Evolutionary conservation across 2,113 vertebrate species (phyloP).

Genomic region (Ageneiosus marmoratus): DNA sequence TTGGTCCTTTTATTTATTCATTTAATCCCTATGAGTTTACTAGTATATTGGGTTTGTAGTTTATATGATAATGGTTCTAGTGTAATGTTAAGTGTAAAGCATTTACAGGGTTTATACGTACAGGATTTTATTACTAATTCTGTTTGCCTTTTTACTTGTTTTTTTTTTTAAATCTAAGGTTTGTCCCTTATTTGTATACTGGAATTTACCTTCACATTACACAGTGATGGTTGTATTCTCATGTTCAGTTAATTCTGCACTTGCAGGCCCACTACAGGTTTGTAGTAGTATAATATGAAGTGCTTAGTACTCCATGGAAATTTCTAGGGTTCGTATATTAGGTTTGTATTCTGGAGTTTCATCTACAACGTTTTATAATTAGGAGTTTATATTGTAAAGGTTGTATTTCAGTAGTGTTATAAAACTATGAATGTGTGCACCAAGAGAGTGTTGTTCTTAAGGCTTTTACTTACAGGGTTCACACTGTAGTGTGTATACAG

Average conservation of each 20-base stretch:
- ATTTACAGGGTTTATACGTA: not conserved
- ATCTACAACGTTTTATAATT: not conserved
- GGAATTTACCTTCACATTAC: not conserved
- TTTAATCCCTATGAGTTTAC: no score
- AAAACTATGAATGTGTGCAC: not conserved
- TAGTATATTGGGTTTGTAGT: not conserved
- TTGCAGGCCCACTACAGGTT: not conserved
- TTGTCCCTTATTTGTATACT: not conserved
- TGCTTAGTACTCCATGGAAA: not conserved
- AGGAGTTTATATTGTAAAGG: not conserved
- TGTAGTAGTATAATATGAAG: not conserved
- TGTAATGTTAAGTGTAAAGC: not conserved
- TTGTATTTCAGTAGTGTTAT: not conserved
- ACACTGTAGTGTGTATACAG: not conserved
- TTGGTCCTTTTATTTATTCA: not conserved
- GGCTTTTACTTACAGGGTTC: not conserved
- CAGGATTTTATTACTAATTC: not conserved
- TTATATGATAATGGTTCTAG: not conserved
- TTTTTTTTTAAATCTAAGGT: not conserved
- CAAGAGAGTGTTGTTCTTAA: not conserved
- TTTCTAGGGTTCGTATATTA: not conserved
- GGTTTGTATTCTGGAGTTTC: not conserved
- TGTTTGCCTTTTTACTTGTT: not conserved
- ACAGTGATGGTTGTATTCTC: not conserved
- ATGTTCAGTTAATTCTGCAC: not conserved